Base-by-base conservation (phyloP, 2,888 invertebrate species). In the Drosophila rellima region DNA sequence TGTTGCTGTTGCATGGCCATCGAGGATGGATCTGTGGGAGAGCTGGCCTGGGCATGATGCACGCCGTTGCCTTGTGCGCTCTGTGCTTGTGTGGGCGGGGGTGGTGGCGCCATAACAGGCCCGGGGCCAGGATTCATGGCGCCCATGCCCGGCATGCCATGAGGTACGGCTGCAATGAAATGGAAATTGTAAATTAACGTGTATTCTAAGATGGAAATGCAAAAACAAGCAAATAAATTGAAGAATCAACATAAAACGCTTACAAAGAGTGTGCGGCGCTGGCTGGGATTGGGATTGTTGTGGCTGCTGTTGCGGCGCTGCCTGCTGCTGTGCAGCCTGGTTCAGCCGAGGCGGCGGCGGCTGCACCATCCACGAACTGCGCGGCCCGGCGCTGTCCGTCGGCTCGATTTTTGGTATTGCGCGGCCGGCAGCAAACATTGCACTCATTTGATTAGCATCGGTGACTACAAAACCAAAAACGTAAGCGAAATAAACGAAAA, bases 331-430 rank as follows among this genome's bases (percentile, higher is more conserved):
- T 13, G 72, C 47, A 6, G 73, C 68, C 56, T 79, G 90, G 54
- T 83, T 88, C 69, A 92, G 86, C 79, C 92, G 92, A 57, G 91
- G 91, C 48, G 91, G 91, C 54, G 91, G 92, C 35, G 92, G 92
- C 33, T 70, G 70, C 71, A 91, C 91, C 91, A 92, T 92, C 92
- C 93, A 92, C 52, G 91, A 87, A 77, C 89, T 90, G 62, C 92
- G 90, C 67, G 91, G 86, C 51, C 82, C 90, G 56, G 74, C 73
- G 35, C 82, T 78, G 50, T 93, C 93, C 79, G 90, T 89, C 69
- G 92, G 92, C 82, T 92, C 92, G 77, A 93, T 92, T 92, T 92
- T 93, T 91, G 93, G 92, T 91, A 92, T 92, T 85, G 91, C 87
- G 63, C 93, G 92, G 51, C 92, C 92, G 70, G 84, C 84, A 74